Evolutionary conservation across 2,113 vertebrate genomes (phyloP).

Genomic region (Vidua chalybeata): DNA sequence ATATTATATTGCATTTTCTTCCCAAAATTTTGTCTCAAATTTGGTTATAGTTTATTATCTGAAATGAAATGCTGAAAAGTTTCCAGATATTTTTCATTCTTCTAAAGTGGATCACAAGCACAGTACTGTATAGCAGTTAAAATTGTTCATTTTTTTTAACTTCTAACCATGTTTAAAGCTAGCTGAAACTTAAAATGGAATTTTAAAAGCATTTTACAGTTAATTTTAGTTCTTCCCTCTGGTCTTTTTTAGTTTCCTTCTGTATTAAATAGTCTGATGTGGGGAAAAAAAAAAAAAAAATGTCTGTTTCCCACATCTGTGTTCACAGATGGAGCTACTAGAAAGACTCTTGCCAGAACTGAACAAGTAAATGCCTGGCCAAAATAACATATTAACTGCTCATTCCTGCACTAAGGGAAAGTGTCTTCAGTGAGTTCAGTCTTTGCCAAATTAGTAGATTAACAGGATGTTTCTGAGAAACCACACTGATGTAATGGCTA

Average conservation of each 20-base stretch:
- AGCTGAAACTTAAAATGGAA: background rate
- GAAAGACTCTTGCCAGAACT: background rate
- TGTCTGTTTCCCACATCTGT: conserved; percentile 42
- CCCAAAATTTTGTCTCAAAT: background rate
- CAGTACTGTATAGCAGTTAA: background rate
- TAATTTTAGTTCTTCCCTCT: conserved; percentile 37
- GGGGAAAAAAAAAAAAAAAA: background rate
- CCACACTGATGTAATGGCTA: background rate
- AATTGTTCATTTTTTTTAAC: background rate
- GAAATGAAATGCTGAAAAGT: background rate
- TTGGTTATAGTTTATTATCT: background rate
- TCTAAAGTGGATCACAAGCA: background rate
- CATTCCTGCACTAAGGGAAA: background rate
- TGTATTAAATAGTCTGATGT: background rate
- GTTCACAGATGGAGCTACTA: conserved; percentile 58
- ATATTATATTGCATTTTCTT: background rate
- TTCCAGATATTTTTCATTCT: background rate
- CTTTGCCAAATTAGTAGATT: conserved; percentile 16
- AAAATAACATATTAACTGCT: conserved; percentile 16
- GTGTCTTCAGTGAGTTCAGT: background rate
- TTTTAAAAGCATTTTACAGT: background rate
- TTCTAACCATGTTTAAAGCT: background rate
- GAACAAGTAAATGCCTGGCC: conserved; percentile 7
- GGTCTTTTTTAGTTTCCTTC: background rate
- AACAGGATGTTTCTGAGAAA: conserved; percentile 16